Conservation (phyloP, 37 sponge, comb jelly and placozoan species). For the Amphimedon queenslandica region DNA sequence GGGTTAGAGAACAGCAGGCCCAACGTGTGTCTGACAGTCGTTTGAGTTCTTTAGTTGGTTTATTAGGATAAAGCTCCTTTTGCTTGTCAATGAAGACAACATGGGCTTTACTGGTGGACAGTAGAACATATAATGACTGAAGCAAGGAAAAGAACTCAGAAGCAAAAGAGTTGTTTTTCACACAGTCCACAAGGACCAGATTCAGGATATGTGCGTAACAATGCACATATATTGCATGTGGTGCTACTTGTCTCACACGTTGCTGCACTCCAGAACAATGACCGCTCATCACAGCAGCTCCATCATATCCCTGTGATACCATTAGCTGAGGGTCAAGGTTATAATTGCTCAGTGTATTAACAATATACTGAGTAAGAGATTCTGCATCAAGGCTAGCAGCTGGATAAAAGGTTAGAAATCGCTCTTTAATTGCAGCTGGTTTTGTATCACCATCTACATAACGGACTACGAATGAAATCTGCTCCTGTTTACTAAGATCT, state of each 20-base stretch:
- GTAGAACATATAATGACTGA: slow-evolving; percentile 34
- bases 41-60: slow-evolving; percentile 25
- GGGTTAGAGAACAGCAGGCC: too few species aligned
- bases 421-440: slow-evolving; percentile 41
- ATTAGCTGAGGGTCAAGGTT: slow-evolving; percentile 23
- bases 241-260: slow-evolving; percentile 41
- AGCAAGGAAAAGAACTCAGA: too few species aligned
- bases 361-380: slow-evolving; percentile 55
- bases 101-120: slow-evolving; percentile 34
- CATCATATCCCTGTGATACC: slow-evolving; percentile 68
- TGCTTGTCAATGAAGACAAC: slow-evolving; percentile 40
- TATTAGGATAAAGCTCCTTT: slow-evolving; percentile 37
- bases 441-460: slow-evolving; percentile 58
- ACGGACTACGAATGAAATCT: slow-evolving; percentile 53
- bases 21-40: slow-evolving; percentile 51
- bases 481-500: slow-evolving; percentile 63
- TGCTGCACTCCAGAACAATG: slow-evolving; percentile 62
- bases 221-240: slow-evolving; percentile 58
- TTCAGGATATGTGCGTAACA: slow-evolving; percentile 52
- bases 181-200: slow-evolving; percentile 60
- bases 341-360: slow-evolving; percentile 33
- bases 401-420: slow-evolving; percentile 49
- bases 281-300: slow-evolving; percentile 78
- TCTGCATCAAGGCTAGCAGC: slow-evolving; percentile 39
- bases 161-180: too few species aligned